A percentile compares a stretch with the other conserved stretches of the same genome.
These are phyloP conservation scores for Andricus grossulariae DNA, from an alignment of 1,140 invertebrate genomes.

Conservation along the genomic window DNA sequence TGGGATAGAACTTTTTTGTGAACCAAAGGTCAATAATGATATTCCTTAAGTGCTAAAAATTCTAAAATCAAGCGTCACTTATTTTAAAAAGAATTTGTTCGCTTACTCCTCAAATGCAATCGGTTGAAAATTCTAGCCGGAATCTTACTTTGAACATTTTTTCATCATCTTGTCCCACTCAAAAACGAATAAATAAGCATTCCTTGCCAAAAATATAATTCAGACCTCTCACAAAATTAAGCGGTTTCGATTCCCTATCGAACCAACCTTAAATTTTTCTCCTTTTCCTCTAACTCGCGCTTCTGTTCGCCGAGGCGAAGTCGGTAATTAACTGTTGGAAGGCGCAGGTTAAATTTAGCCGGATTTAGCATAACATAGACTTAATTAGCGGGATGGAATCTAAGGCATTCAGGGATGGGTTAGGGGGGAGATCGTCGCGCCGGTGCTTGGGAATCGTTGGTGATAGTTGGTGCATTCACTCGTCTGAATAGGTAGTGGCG, in stretches of 20 bases:
- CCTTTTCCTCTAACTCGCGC: background rate
- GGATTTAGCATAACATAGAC: conserved; percentile 68
- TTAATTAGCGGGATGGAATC: conserved; percentile 72
- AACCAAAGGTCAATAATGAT: too few species aligned
- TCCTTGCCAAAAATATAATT: background rate
- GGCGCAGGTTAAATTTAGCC: conserved; percentile 60
- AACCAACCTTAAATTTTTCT: background rate
- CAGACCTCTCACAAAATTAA: background rate
- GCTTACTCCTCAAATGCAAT: too few species aligned
- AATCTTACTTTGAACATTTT: too few species aligned
- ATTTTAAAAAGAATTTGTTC: too few species aligned
- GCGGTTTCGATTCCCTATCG: background rate
- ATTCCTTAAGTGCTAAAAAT: too few species aligned
- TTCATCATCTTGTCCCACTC: too few species aligned
- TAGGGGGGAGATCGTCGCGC: conserved; percentile 35
- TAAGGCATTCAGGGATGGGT: conserved; percentile 56
- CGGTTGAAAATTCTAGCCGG: too few species aligned
- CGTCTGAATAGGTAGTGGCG: conserved; percentile 59
- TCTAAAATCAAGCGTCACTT: too few species aligned
- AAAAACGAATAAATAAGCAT: too few species aligned
- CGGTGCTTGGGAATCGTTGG: conserved; percentile 3
- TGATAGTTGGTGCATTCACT: conserved; percentile 45
- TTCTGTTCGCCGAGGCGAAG: conserved; percentile 7
- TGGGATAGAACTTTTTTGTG: too few species aligned
- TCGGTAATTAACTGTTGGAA: background rate